phyloP scores from a whole-genome alignment of 1,140 invertebrate species.

The Acromyrmex heyeri region DNA sequence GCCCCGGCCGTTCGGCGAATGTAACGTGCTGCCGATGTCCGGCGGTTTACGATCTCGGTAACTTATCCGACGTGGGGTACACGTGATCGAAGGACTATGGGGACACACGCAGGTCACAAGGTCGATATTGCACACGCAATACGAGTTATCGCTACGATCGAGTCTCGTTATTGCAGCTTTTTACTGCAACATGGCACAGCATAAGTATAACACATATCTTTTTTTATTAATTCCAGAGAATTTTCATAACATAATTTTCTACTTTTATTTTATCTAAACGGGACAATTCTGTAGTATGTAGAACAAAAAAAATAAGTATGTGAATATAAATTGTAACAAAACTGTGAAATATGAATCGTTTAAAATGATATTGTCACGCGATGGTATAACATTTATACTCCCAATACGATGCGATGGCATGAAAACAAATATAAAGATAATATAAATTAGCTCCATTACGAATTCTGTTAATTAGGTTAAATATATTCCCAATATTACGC shows the following conservation, averaged over 20 bases:
- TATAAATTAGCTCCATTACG: slow-evolving; percentile 9
- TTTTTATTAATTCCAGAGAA: not conserved
- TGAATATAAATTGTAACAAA: not conserved
- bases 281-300: not conserved
- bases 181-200: not conserved
- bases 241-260: not conserved
- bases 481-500: not conserved
- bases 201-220: not conserved
- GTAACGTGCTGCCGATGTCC: slow-evolving; percentile 1
- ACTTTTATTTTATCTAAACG: slow-evolving; percentile 1
- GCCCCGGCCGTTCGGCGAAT: not conserved
- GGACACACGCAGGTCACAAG: not conserved
- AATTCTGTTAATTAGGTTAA: slow-evolving; percentile 11
- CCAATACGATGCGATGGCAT: not conserved
- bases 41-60: slow-evolving; percentile 24
- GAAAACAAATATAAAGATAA: slow-evolving; percentile 16
- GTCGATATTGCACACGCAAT: slow-evolving; percentile 30
- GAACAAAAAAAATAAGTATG: not conserved
- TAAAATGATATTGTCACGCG: not conserved
- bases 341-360: not conserved
- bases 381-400: not conserved
- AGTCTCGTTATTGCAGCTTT: slow-evolving; percentile 1
- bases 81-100: not conserved
- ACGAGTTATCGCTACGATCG: slow-evolving; percentile 29
- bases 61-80: not conserved